phyloP scores from a whole-genome alignment of 2,113 vertebrate genomes.

The Ochotona curzoniae region DNA sequence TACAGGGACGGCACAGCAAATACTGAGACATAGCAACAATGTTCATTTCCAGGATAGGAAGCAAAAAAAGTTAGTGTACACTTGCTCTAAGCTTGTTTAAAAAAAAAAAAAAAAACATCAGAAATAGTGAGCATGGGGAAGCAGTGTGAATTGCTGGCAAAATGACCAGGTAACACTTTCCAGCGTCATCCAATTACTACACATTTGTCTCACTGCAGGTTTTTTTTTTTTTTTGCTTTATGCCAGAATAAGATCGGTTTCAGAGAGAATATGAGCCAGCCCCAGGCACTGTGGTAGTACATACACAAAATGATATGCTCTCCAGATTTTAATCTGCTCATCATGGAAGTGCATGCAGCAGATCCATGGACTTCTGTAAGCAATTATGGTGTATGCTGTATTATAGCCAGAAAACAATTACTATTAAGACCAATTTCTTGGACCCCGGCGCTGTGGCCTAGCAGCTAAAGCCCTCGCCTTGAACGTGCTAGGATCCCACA shows the following conservation, averaged over 20 bases:
- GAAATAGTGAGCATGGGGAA: slow-evolving; percentile 43
- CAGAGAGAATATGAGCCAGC: slow-evolving; percentile 41
- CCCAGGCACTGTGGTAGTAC: background rate
- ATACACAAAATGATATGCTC: background rate
- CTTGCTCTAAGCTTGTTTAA: slow-evolving; percentile 23
- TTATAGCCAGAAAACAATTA: background rate
- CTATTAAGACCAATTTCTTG: background rate
- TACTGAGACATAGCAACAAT: slow-evolving; percentile 21
- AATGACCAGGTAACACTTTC: slow-evolving; percentile 53
- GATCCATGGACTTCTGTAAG: background rate
- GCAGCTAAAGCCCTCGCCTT: too few species aligned
- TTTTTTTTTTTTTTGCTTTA: slow-evolving; percentile 33
- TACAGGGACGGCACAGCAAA: slow-evolving; percentile 42
- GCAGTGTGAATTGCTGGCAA: slow-evolving; percentile 69
- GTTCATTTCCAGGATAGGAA: background rate
- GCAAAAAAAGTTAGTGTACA: slow-evolving; percentile 18
- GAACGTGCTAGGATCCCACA: too few species aligned
- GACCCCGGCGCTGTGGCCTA: too few species aligned
- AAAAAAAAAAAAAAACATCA: background rate
- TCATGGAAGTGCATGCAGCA: background rate
- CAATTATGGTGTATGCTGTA: background rate
- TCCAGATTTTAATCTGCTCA: slow-evolving; percentile 26
- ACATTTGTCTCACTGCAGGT: slow-evolving; percentile 50
- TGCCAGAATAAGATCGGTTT: slow-evolving; percentile 62
- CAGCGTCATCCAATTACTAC: slow-evolving; percentile 51